phyloP scores from a whole-genome alignment of 1,140 invertebrate genomes.

The Psix sp. region DNA sequence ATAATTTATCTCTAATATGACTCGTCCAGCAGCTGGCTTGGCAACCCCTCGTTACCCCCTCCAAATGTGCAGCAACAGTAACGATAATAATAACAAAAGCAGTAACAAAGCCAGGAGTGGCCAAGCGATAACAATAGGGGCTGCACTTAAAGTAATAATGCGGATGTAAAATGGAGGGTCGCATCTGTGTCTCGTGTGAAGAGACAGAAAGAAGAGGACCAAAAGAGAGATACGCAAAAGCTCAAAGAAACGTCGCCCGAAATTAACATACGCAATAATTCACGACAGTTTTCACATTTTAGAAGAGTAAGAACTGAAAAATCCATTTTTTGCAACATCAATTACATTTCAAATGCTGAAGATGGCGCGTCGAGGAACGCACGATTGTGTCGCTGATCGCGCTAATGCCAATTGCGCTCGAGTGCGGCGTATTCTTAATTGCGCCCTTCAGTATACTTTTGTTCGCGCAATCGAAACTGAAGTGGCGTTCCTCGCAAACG shows the following conservation, averaged over 20 bases:
- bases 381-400: constrained; percentile 5
- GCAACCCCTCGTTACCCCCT: constrained; percentile 56
- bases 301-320: too few relatives aligned
- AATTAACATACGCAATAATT: constrained; percentile 22
- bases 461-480: constrained; percentile 47
- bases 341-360: constrained; percentile 8
- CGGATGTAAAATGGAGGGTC: constrained; percentile 74
- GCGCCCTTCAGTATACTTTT: constrained; percentile 42
- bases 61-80: constrained; percentile 67
- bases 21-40: constrained; percentile 64
- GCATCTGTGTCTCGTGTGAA: constrained; percentile 70
- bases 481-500: constrained; percentile 54
- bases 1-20: constrained; percentile 58
- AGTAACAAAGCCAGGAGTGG: constrained; percentile 69
- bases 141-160: constrained; percentile 76
- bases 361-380: constrained; percentile 2
- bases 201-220: constrained; percentile 39
- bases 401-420: constrained; percentile 26
- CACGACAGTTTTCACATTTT: neutral
- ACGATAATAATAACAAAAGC: constrained; percentile 75
- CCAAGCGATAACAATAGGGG: constrained; percentile 69
- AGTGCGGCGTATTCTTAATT: constrained; percentile 31
- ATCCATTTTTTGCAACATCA: too few relatives aligned
- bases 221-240: constrained; percentile 25
- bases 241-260: constrained; percentile 22